phyloP scores from a whole-genome alignment of 1,140 invertebrate genomes.

The Lepidurus packardi region DNA sequence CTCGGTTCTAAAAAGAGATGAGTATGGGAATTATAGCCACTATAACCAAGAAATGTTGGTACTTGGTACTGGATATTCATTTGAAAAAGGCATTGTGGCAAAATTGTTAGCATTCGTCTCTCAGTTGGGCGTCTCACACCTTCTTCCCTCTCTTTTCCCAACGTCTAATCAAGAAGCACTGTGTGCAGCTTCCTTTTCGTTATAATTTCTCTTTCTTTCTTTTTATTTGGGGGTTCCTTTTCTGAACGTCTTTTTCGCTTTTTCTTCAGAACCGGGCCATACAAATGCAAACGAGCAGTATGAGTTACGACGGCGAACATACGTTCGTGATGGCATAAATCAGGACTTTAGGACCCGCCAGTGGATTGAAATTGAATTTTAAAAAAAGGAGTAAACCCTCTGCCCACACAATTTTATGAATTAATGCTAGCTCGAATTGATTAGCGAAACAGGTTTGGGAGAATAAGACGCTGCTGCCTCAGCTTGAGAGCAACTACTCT shows the following conservation, averaged over 20 bases:
- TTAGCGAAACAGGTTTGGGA: not conserved
- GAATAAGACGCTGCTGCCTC: no score
- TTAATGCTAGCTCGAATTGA: constrained; percentile 12
- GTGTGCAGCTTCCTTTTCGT: constrained; percentile 3
- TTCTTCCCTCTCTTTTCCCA: not conserved
- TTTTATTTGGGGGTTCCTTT: not conserved
- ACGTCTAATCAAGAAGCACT: constrained; percentile 14
- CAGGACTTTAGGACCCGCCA: not conserved
- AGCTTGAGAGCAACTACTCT: no score
- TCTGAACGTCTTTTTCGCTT: not conserved
- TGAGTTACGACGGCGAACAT: constrained; percentile 12
- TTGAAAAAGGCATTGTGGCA: not conserved
- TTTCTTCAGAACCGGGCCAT: not conserved
- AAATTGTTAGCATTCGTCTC: constrained; percentile 1
- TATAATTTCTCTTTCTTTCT: not conserved
- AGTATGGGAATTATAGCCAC: not conserved
- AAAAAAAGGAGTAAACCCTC: constrained; percentile 4
- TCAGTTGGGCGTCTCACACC: constrained; percentile 20
- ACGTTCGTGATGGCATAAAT: constrained; percentile 10
- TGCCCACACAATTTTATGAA: not conserved
- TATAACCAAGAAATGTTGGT: not conserved
- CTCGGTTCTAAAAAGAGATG: no score
- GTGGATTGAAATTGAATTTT: constrained; percentile 19
- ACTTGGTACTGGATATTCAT: not conserved
- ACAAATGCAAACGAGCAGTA: constrained; percentile 5